Percentiles rank a stretch among this genome's conserved stretches.
phyloP scores from a whole-genome alignment of 2,113 vertebrate genomes.

The Oreochromis tanganicae region DNA sequence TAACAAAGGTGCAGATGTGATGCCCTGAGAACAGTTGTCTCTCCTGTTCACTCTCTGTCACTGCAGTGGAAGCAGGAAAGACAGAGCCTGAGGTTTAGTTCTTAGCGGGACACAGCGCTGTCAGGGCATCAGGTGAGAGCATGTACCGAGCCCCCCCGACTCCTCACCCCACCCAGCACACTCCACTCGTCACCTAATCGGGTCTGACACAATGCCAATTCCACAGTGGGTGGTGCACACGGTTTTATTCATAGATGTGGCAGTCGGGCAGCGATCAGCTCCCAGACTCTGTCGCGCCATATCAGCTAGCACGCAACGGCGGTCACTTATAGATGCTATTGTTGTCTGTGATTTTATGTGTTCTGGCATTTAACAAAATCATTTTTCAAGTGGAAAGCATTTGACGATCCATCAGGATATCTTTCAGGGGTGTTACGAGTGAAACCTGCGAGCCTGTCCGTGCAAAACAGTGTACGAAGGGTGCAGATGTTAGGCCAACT shows the following conservation, averaged over 20 bases:
- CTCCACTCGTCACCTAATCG: slow-evolving; percentile 40
- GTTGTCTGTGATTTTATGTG: slow-evolving; percentile 17
- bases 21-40: slow-evolving; percentile 32
- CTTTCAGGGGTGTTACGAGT: slow-evolving; percentile 1
- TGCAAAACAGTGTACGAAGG: neutral
- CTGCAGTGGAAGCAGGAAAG: neutral
- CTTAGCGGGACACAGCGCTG: slow-evolving; percentile 24
- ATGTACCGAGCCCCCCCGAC: neutral
- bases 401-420: neutral
- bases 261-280: slow-evolving; percentile 29
- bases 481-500: slow-evolving; percentile 25
- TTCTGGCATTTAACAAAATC: slow-evolving; percentile 3
- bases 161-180: neutral
- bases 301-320: slow-evolving; percentile 2
- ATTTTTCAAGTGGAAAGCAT: neutral
- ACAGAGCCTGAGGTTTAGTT: slow-evolving; percentile 46
- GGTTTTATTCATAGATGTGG: slow-evolving; percentile 39
- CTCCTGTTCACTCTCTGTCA: slow-evolving; percentile 31
- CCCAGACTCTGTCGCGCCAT: neutral
- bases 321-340: neutral
- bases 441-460: neutral
- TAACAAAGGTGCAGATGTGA: slow-evolving; percentile 17
- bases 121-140: slow-evolving; percentile 62
- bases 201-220: slow-evolving; percentile 65
- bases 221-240: slow-evolving; percentile 45